Evolutionary conservation across 2,113 vertebrate genomes (phyloP), one percentile per base, ranked within the genome.

Genomic region (Pachypanchax playfairii): DNA sequence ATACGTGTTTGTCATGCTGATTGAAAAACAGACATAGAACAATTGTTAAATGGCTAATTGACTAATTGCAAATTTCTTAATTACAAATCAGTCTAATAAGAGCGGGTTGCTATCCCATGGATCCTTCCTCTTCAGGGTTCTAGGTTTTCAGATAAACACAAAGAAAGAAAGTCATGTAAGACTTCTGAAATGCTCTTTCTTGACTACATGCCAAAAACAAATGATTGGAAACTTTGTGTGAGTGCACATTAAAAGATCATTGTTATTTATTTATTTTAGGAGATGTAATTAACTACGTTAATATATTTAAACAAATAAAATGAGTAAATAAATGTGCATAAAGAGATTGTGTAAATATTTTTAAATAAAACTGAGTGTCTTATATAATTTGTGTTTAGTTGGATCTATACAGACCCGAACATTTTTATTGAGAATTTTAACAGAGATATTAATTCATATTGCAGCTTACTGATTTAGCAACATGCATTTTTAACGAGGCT

Each of bases 151-250:
- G 13, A 35, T 13, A 35, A 13, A 35, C 28, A 29, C 33, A 12
- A 35, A 35, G 4, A 11, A 35, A 12, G 10, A 35, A 35, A 12
- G 10, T 35, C 1, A 38, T 1, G 4, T 15, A 10, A 5, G 36
- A 17, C 6, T 17, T 17, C 14, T 38, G 11, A 67, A 24, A 43
- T 38, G 28, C 14, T 3, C 1, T 35, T 65, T 17, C 9, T 58
- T 65, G 24, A 8, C 24, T 55, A 12, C 13, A 3, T n/a, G n/a
- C 43, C 24, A 49, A 20, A 56, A 10, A 12, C 52, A 44, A 43
- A 41, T 70, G 24, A 76, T 73, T 53, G 3, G 31, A 51, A 29
- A 50, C 25, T 22, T 65, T 65, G 72, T 76, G 10, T 54, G 7
- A 43, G 7, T 44, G 4, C 39, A 58, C 17, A 26, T 4, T 14